A percentile compares a stretch with the other conserved stretches of the same genome.
These are phyloP conservation scores for Helobdella robusta DNA, from an alignment of 2,888 invertebrate genomes.

Conservation along the genomic window DNA sequence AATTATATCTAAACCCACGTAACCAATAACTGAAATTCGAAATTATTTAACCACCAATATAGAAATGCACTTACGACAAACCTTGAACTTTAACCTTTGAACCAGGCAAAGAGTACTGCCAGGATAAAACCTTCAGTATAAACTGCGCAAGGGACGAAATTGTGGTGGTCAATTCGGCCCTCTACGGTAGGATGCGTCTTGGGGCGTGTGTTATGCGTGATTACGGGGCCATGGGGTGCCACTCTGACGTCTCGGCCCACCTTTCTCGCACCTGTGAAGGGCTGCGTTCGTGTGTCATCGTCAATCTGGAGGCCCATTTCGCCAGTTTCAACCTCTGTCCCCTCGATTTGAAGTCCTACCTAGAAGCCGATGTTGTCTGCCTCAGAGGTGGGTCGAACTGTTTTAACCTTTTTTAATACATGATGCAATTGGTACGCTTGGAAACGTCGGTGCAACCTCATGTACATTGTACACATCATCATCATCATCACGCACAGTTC, in stretches of 20 bases:
- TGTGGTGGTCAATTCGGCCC: slow-evolving; percentile 9
- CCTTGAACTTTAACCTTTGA: too few species aligned
- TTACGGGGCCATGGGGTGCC: slow-evolving; percentile 15
- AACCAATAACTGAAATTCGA: too few species aligned
- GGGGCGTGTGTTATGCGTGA: slow-evolving; percentile 13
- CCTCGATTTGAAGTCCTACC: slow-evolving; percentile 16
- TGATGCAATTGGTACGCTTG: too few species aligned
- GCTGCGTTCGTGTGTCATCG: not conserved
- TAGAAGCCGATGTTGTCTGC: slow-evolving; percentile 17
- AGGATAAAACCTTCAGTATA: not conserved
- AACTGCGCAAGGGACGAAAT: not conserved
- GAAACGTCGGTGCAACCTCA: too few species aligned
- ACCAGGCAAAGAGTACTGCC: slow-evolving; percentile 19
- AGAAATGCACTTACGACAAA: not conserved
- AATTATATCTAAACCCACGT: too few species aligned
- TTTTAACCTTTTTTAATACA: too few species aligned
- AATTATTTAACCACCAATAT: not conserved
- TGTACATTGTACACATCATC: too few species aligned
- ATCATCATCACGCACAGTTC: too few species aligned
- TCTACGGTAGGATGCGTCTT: slow-evolving; percentile 12
- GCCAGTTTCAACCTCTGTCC: slow-evolving; percentile 17
- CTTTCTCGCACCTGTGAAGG: slow-evolving; percentile 12
- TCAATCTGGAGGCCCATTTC: slow-evolving; percentile 15
- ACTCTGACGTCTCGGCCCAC: slow-evolving; percentile 5
- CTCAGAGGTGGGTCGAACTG: slow-evolving; percentile 15